Conservation (phyloP, 1,140 invertebrate species). For the Procambarus clarkii region DNA sequence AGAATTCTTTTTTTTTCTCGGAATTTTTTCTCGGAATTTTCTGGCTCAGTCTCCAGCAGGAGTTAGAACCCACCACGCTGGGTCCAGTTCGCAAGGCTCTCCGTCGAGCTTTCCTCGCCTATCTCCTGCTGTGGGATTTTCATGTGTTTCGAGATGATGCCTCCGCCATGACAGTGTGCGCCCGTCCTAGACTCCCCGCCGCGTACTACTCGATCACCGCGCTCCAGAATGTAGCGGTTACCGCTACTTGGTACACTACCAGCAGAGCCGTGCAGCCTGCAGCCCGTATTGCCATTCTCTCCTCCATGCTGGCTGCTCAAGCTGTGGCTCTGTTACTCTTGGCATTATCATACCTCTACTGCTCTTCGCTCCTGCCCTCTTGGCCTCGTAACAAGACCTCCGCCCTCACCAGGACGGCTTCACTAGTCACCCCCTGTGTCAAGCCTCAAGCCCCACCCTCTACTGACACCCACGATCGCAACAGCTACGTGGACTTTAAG, state of each 20-base stretch:
- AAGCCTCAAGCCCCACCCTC: conserved; percentile 35
- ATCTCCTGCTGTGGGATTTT: conserved; percentile 69
- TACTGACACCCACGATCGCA: conserved; percentile 31
- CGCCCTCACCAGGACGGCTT: conserved; percentile 36
- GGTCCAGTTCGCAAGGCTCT: conserved; percentile 44
- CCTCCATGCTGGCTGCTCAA: conserved; percentile 59
- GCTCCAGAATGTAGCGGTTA: conserved; percentile 61
- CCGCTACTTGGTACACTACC: conserved; percentile 57
- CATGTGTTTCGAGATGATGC: conserved; percentile 59
- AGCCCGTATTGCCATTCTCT: conserved; percentile 41
- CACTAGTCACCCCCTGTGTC: conserved; percentile 57
- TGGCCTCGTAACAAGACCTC: conserved; percentile 55
- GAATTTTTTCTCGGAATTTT: no score
- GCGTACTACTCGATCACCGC: conserved; percentile 65
- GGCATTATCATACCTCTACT: conserved; percentile 64
- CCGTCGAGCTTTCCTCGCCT: conserved; percentile 59
- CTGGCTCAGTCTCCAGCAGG: conserved; percentile 66
- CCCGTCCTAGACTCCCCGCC: conserved; percentile 59
- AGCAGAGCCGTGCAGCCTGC: conserved; percentile 16
- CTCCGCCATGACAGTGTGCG: conserved; percentile 58
- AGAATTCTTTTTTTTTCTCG: no score
- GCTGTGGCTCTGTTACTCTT: conserved; percentile 60
- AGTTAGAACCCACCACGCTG: conserved; percentile 41
- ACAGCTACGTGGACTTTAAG: conserved; percentile 55
- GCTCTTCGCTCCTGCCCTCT: conserved; percentile 53